These are phyloP conservation scores for Tonatia bakeri DNA, from an alignment of 2,113 vertebrate genomes.

Conservation along the genomic window DNA sequence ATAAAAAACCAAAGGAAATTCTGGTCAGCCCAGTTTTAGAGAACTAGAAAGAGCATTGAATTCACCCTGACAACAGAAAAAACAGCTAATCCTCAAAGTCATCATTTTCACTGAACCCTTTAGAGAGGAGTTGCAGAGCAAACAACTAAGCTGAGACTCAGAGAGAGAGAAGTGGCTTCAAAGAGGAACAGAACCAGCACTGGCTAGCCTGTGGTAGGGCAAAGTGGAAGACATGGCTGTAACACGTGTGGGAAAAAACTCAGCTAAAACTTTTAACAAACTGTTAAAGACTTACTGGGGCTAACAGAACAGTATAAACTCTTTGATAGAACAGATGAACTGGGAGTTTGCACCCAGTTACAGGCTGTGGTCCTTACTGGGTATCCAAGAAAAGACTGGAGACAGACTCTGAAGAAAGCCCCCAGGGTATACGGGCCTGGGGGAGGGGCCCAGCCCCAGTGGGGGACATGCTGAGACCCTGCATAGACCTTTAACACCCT, in stretches of 20 bases:
- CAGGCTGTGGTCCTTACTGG: neutral
- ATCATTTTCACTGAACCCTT: neutral
- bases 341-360: neutral
- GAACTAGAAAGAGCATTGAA: neutral
- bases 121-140: neutral
- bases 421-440: neutral
- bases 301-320: neutral
- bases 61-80: neutral
- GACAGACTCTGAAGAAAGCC: neutral
- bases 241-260: neutral
- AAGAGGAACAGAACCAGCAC: neutral
- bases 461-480: neutral
- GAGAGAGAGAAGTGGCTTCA: neutral
- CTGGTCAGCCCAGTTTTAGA: neutral
- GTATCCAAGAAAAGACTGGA: neutral
- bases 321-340: neutral
- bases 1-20: neutral
- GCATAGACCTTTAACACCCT: neutral
- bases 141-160: neutral
- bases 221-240: no score
- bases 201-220: neutral
- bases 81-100: neutral
- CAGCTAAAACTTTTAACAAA: neutral
- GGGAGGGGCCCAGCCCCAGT: neutral
- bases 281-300: neutral